Evolutionary conservation across 2,113 vertebrate genomes (phyloP).

Genomic region (Sinocyclocheilus rhinocerous): DNA sequence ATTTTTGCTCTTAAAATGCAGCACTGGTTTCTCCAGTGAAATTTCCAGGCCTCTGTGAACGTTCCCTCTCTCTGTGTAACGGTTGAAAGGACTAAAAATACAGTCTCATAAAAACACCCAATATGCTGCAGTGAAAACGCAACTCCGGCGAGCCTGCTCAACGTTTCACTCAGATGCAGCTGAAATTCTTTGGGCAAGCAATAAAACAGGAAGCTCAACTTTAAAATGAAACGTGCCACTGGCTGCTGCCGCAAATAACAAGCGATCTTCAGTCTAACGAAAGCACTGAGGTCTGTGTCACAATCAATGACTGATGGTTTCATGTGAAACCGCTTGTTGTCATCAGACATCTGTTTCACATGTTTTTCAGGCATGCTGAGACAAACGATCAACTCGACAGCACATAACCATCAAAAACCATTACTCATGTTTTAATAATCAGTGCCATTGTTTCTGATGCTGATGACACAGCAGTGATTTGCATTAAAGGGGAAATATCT

Average conservation of each 20-base stretch:
- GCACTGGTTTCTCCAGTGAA: not conserved
- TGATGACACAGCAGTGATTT: not conserved
- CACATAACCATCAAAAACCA: not conserved
- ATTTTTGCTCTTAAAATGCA: not conserved
- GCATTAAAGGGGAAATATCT: not conserved
- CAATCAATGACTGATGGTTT: slow-evolving; percentile 3
- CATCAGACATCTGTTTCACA: not conserved
- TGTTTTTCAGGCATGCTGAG: not conserved
- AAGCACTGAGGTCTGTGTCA: not conserved
- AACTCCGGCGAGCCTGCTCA: not conserved
- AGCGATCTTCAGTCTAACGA: not conserved
- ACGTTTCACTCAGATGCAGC: not conserved
- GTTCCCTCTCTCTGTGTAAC: not conserved
- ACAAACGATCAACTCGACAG: slow-evolving; percentile 17
- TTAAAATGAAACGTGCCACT: not conserved
- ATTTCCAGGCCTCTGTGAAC: not conserved
- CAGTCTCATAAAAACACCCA: not conserved
- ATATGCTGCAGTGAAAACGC: slow-evolving; percentile 13
- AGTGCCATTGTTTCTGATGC: not conserved
- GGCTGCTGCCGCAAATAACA: slow-evolving; percentile 2
- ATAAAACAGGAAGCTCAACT: not conserved
- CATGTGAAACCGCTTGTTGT: not conserved
- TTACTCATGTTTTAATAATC: slow-evolving; percentile 5
- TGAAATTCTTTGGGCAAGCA: not conserved
- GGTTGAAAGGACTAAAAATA: slow-evolving; percentile 32